These are phyloP conservation scores for Elephas maximus DNA, from an alignment of 2,113 vertebrate genomes.

Conservation along the genomic window DNA sequence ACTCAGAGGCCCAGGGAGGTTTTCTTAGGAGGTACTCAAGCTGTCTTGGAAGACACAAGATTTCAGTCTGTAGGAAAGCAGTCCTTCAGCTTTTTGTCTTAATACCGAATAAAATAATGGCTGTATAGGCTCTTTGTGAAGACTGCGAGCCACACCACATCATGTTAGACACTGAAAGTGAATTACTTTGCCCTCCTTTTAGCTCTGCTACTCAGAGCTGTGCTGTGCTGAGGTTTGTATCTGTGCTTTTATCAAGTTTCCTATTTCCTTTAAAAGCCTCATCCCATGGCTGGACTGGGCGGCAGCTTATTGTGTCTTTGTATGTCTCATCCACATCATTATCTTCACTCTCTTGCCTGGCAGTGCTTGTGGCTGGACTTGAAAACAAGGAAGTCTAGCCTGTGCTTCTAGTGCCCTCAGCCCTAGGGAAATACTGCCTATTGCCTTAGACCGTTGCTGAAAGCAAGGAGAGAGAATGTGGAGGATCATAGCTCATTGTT, in stretches of 20 bases:
- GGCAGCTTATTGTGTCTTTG: constrained; percentile 28
- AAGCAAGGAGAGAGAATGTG: background rate
- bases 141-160: background rate
- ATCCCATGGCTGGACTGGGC: background rate
- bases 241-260: background rate
- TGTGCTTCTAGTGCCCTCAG: background rate
- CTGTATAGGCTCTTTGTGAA: background rate
- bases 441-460: background rate
- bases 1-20: background rate
- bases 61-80: background rate
- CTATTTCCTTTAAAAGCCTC: constrained; percentile 10
- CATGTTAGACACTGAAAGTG: background rate
- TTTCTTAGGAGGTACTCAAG: background rate
- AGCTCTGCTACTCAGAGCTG: background rate
- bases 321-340: background rate
- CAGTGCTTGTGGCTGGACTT: constrained; percentile 1
- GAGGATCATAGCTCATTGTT: background rate
- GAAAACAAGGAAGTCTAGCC: constrained; percentile 25
- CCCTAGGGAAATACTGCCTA: background rate
- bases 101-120: background rate
- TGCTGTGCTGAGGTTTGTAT: background rate
- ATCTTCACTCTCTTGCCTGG: background rate
- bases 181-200: background rate
- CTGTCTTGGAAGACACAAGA: background rate
- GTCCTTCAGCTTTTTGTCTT: constrained; percentile 43